A percentile compares a stretch with the other conserved stretches of the same genome.
These are phyloP conservation scores for Drosophila bocqueti DNA, from an alignment of 1,140 invertebrate species.

Conservation along the genomic window DNA sequence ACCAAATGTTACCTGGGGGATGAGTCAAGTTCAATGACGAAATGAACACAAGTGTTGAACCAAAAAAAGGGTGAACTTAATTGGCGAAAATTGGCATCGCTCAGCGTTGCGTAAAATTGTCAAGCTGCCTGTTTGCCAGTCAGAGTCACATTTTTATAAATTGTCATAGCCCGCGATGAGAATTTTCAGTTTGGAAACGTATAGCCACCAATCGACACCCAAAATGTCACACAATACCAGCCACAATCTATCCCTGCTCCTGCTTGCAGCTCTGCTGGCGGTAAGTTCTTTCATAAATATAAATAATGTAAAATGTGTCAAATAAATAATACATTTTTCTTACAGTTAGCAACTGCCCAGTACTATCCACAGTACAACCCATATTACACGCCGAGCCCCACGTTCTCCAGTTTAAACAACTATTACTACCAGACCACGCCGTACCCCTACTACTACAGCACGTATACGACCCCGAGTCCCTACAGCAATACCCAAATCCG, in stretches of 20 bases:
- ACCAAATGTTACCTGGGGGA: constrained; percentile 30
- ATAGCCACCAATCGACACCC: constrained; percentile 10
- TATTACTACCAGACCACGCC: constrained; percentile 64
- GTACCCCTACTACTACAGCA: constrained; percentile 64
- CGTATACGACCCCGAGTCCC: constrained; percentile 49
- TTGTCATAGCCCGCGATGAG: not conserved
- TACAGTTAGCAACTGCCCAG: constrained; percentile 47
- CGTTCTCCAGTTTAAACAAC: constrained; percentile 62
- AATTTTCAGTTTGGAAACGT: constrained; percentile 41
- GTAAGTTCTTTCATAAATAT: constrained; percentile 24
- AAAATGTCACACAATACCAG: constrained; percentile 29
- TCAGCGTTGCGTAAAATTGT: constrained; percentile 70
- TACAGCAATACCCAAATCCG: constrained; percentile 59
- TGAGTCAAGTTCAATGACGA: constrained; percentile 84
- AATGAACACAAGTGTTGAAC: constrained; percentile 33
- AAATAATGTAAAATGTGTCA: too few species aligned
- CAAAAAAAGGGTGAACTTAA: constrained; percentile 32
- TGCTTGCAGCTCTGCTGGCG: constrained; percentile 23
- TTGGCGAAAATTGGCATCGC: constrained; percentile 46
- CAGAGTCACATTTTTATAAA: constrained; percentile 59
- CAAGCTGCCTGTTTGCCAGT: not conserved
- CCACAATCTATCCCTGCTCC: constrained; percentile 9
- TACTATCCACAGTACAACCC: constrained; percentile 69
- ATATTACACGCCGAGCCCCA: constrained; percentile 59
- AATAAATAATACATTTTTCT: not conserved